These are phyloP conservation scores for Nephila pilipes DNA, from an alignment of 1,140 invertebrate species.

Conservation along the genomic window DNA sequence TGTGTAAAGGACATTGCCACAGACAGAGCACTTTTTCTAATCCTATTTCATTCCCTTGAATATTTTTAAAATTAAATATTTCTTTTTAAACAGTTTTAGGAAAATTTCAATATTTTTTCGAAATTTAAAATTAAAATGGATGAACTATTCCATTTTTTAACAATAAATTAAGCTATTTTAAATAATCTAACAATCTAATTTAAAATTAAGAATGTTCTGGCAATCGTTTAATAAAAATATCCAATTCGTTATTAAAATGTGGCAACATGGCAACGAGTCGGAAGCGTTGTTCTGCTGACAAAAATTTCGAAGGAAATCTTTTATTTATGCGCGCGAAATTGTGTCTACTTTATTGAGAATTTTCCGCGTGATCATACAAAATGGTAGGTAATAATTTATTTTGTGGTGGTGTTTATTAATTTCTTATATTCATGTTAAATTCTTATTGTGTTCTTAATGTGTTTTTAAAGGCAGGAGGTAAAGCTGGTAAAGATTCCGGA, in stretches of 20 bases:
- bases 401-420: too few species aligned
- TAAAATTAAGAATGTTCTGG: background rate
- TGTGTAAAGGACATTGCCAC: slow-evolving; percentile 49
- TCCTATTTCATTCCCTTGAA: background rate
- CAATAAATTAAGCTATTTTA: background rate
- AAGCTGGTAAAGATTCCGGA: slow-evolving; percentile 99
- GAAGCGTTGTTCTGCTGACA: slow-evolving; percentile 7
- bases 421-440: too few species aligned
- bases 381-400: slow-evolving; percentile 5
- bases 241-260: background rate
- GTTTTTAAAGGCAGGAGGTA: slow-evolving; percentile 92
- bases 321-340: background rate
- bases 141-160: background rate
- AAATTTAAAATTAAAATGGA: too few species aligned
- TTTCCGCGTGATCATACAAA: background rate
- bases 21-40: background rate
- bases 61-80: background rate
- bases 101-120: too few species aligned
- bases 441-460: background rate
- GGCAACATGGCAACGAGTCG: background rate
- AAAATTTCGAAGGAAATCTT: background rate
- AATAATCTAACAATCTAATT: background rate
- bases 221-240: background rate
- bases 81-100: too few species aligned
- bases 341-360: background rate